Base-by-base conservation (phyloP, 2,113 vertebrate genomes). In the Apteryx mantelli region DNA sequence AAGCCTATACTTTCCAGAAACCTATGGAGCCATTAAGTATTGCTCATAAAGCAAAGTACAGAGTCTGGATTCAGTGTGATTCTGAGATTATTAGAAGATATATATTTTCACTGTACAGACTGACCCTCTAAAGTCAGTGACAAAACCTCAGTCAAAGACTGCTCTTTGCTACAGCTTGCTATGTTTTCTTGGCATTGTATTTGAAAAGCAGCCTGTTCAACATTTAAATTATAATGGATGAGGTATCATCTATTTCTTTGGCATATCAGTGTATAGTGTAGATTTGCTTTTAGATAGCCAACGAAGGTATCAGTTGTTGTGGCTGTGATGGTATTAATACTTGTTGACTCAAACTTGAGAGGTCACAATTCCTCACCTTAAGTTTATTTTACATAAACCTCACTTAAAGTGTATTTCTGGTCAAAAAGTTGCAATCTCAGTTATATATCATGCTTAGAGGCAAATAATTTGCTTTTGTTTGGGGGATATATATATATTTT, bases 51-150 rank as follows among this genome's bases (percentile, higher is more conserved):
- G 36, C 44, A 93, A 91, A 87, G 86, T 4, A 24, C 0, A 5
- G 30, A 78, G 28, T n/a, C 36, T 56, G 30, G 17, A 74, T 61
- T 30, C 0, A 0, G 38, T 2, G 24, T 7, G 9, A 56, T 9
- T n/a, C 40, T 58, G 42, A 86, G 18, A 52, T 40, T 52, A 91
- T 44, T 61, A 40, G 42, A 87, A 86, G 3, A 36, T 21, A 50
- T 1, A 0, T 28, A 95, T 76, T 85, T 61, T 34, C 79, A 80
- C 36, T 38, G 11, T 38, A 61, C 5, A 64, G 42, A 56, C 17
- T 42, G 76, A 83, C 44, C 5, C 40, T 90, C 25, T 61, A n/a
- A 85, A 82, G 12, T 25, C 36, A 70, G 44, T 17, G 48, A 85
- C 24, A 71, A 91, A 94, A 65, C 2, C 10, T 58, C 26, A 34